Evolutionary conservation across 2,797 vertebrate species (phyloP), one percentile per base, ranked within the genome.

Genomic region (Carduelis carduelis): DNA sequence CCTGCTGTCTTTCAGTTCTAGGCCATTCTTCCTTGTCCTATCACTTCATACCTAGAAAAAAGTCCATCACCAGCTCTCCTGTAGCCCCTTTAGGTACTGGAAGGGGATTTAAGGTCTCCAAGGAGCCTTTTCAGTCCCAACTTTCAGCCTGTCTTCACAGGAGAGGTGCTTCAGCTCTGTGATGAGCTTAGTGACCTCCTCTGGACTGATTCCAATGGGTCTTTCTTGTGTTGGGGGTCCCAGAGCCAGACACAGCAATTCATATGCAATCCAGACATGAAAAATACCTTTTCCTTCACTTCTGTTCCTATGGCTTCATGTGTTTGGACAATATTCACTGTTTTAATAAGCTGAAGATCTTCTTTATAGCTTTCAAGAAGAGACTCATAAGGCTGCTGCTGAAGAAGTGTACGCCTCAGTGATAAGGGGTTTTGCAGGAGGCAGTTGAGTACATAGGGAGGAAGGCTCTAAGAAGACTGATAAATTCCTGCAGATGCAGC

Each of bases 401-500:
- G 43, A 61, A 74, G 60, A 79, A 83, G 14, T 37, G 13, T 8
- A 35, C 22, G 52, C 35, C 64, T 71, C 50, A 37, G 27, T 75
- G 71, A 89, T 83, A 96, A 93, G 79, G 23, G 35, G 39, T 11
- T 87, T 78, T 90, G 76, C 50, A 89, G 47, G 30, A 91, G 43
- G 26, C 46, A 93, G 24, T 15, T 87, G 63, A 89, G 30, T 78
- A 81, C 63, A 53, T 6, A 74, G 76, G 79, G 91, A 96, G 84
- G 80, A 93, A 93, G 30, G 35, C 66, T 89, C 41, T 60, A 83
- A 93, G 71, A 34, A 89, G n/a, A 41, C 78, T 56, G 89, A 96
- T 91, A 94, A 94, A 95, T 93, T 96, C 85, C 41, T 93, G 78
- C 84, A 91, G 66, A 89, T 82, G 89, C 47, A 93, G 75, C 85